phyloP scores from a whole-genome alignment of 2,888 invertebrate genomes.

The Sepiola atlantica region DNA sequence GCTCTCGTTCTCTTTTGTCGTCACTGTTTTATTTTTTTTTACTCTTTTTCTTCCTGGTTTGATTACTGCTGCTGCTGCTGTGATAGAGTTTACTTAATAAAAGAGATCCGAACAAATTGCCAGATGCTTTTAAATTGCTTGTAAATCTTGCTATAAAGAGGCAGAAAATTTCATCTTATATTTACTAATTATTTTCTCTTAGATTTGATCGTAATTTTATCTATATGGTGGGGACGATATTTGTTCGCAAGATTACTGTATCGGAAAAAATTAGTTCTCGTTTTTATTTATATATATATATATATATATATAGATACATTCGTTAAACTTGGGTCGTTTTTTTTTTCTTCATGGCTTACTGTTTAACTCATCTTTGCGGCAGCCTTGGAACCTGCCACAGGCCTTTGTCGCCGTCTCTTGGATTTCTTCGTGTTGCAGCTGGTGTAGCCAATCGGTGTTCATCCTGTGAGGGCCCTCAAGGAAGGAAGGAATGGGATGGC shows the following conservation, averaged over 20 bases:
- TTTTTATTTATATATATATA: too few relatives aligned
- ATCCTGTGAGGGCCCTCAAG: too few relatives aligned
- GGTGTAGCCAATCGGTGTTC: too few relatives aligned
- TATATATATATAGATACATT: not conserved
- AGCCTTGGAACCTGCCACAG: too few relatives aligned
- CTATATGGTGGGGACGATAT: not conserved
- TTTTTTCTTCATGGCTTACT: too few relatives aligned
- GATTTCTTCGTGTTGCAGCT: too few relatives aligned
- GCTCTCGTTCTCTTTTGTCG: not conserved
- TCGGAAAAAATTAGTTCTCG: too few relatives aligned
- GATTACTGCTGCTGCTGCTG: slow-evolving; percentile 16
- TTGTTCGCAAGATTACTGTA: too few relatives aligned
- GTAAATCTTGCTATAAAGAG: not conserved
- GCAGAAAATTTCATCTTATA: slow-evolving; percentile 23
- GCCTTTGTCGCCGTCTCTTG: too few relatives aligned
- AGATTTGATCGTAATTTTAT: not conserved
- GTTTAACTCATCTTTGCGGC: too few relatives aligned
- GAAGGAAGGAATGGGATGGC: too few relatives aligned
- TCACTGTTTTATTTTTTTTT: not conserved
- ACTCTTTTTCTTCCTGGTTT: not conserved
- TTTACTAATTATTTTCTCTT: not conserved
- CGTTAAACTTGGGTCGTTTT: too few relatives aligned
- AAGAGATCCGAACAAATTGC: not conserved
- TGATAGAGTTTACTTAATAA: not conserved
- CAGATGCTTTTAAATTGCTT: slow-evolving; percentile 10